Evolutionary conservation across 2,797 vertebrate species (phyloP), one percentile per base, ranked within the genome.

Genomic region (Sebastes goodei): DNA sequence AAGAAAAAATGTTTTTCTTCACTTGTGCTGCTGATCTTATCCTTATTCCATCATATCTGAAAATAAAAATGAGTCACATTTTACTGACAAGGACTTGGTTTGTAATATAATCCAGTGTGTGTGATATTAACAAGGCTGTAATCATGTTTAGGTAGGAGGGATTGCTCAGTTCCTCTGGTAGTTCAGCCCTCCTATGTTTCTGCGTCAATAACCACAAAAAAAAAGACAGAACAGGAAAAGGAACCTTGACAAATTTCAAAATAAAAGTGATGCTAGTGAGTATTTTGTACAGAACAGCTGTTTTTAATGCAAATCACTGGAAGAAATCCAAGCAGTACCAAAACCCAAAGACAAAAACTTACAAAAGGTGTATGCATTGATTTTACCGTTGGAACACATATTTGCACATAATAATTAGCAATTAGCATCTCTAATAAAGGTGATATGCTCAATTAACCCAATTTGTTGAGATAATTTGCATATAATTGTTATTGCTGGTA

Each of bases 91-190:
- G 27, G 20, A 27, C 17, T 30, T 21, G 2, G 10, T 53, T 38
- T 53, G 11, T 62, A 42, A 62, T 33, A 29, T 30, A 23, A 68
- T 38, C 6, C 21, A 65, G 25, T 52, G 29, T 49, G 29, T 69
- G 25, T 30, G 25, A 30, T 27, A 70, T 78, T 21, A 7, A 20
- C 32, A 52, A 25, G 46, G 21, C 30, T 64, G 10, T 60, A 72
- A 32, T 67, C 30, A 71, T 46, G 33, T 65, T 73, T 52, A 65
- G 61, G 35, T 60, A 76, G 27, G 49, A 74, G 53, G 14, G 69
- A 87, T 71, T 68, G 80, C 71, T 67, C 61, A 29, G 4, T 30
- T 59, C 27, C 53, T 6, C 60, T 57, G 80, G 46, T 42, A 32
- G 66, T 15, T 46, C 76, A 68, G 82, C 70, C 33, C 60, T 33